Evolutionary conservation across 2,797 vertebrate species (phyloP), one percentile per base, ranked within the genome.

Genomic region (Poecilia wingei): DNA sequence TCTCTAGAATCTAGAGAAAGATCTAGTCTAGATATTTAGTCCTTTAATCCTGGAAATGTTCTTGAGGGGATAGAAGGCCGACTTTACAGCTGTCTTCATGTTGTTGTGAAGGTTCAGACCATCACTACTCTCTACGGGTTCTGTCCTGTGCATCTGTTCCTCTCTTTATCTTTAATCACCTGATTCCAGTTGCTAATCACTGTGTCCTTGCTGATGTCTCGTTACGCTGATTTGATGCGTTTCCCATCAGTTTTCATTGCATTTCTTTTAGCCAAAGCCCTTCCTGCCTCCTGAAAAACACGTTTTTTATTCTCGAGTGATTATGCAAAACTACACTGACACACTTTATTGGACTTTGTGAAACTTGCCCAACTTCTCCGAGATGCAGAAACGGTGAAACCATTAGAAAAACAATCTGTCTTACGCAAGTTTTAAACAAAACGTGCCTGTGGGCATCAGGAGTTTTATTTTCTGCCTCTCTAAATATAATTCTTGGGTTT

Each of bases 211-310:
- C 79, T 87, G 76, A 76, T 72, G 84, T 69, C 41, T 53, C 74
- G 66, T 82, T 83, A 45, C 72, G 6, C 74, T 79, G 53, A 25
- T 69, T 78, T 79, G 85, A 87, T 82, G 77, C 84, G 78, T 88
- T 84, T 87, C 20, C 49, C 79, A 82, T 87, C 79, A 76, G 69
- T 18, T 64, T 36, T 36, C 55, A 28, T 18, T 64, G 28, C 28
- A 20, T 31, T 59, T 59, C 28, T 84, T 10, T 77, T 72, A 78
- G 74, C 51, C 47, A 6, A 16, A 79, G 12, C 36, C 39, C 41
- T 39, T 33, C 59, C 47, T 85, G 39, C 78, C 71, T 43, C 33
- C 25, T 4, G 53, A 75, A 70, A 46, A 73, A 16, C 12, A 61
- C n/a, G 20, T 28, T 79, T 31, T 46, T 16, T 75, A 59, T 33